Evolutionary conservation across 92 coral and sea anemone genomes (phyloP), one percentile per base, ranked within the genome.

Genomic region (Phenganax stokvisi): DNA sequence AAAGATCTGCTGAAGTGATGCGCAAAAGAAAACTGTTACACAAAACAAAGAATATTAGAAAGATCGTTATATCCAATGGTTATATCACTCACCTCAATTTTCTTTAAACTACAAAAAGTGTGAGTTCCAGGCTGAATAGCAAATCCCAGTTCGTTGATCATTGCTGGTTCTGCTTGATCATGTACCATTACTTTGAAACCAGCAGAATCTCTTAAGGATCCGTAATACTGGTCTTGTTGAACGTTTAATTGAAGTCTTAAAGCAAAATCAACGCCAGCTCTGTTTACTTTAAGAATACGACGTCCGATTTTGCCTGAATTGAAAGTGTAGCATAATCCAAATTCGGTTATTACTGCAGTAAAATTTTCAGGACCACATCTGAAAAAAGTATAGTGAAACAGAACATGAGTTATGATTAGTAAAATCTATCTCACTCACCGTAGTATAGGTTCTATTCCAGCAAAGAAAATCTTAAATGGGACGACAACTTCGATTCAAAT

Each of bases 181-280:
- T 93, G 98, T 78, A 93, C 98, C 98, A 93, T 93, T 79, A 93
- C 98, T 84, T 93, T 93, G 87, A 93, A 93, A 59, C 98, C 98
- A 29, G 98, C 92, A 55, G 98, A 93, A 85, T 93, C 97, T 83
- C 98, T 76, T 6, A 93, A 89, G 6, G 93, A 91, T 12, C 98
- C 98, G 61, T 93, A 93, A 77, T 93, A 93, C 69, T 93, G 98
- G 74, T 93, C 98, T 77, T 93, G 98, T 64, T 93, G 98, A 30
- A 93, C 98, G 75, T 96, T 93, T 7, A 93, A 85, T 80, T 92
- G 96, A 78, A 93, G 84, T 69, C 97, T 80, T 51, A 93, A 86
- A 9, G 92, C 98, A 64, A 91, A 93, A 67, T 93, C 98, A 10
- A 93, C 98, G 15, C 98, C 98, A 54, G 98, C 98, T 31, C 98